Evolutionary conservation across 2,888 invertebrate genomes (phyloP), one percentile per base, ranked within the genome.

Genomic region (Campopleginae sp.): DNA sequence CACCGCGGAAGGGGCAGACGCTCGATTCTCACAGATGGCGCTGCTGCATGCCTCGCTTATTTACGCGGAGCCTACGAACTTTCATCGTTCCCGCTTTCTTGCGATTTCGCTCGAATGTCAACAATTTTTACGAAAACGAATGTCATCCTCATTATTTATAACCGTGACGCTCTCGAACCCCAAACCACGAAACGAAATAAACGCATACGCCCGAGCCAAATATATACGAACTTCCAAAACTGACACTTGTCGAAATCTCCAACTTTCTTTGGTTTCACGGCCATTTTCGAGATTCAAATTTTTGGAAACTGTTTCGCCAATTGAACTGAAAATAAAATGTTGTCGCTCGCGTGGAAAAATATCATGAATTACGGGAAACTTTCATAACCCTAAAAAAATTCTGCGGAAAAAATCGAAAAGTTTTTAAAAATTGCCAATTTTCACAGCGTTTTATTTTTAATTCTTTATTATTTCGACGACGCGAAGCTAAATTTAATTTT

Each of bases 81-180:
- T 58, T 58, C 27, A 12, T 23, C 14, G 5, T 14, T 10, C 54
- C 27, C 65, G 38, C 31, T 42, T 27, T 38, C 78, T 81, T 74
- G 63, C 74, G 78, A 61, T 70, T 66, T 42, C 17, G 17, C 14
- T 17, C 38, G 76, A 80, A 61, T 51, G 78, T 74, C 74, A 63
- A 54, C 68, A 77, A 80, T 75, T 75, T 78, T 68, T 46, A 72
- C 44, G 76, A 66, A 82, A 44, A 76, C n/a, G 70, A 82, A 51
- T 38, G 74, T 80, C 74, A 83, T 63, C 66, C 80, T 44, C 74
- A 86, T 80, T 86, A 86, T 86, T 86, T 83, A 83, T 83, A 83
- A 83, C 80, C 61, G 83, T 83, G 83, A 85, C 85, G 85, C 72
- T 51, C 66, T 27, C 61, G n/a, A 46, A 19, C 48, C 19, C 42